phyloP scores from a whole-genome alignment of 1,140 invertebrate species.

The Acyrthosiphon pisum region DNA sequence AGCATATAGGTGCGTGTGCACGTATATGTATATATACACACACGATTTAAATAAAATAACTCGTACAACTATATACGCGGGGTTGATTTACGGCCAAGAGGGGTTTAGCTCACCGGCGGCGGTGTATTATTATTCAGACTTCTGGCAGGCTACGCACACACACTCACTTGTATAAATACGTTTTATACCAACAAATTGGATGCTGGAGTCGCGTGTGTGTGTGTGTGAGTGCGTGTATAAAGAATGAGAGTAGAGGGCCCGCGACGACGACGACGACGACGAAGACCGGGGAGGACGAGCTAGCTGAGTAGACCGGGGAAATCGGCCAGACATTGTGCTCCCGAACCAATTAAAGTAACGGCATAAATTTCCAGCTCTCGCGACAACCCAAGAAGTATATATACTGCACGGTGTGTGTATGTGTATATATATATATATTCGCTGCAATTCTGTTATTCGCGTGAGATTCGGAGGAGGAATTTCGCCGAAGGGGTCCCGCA shows the following conservation, averaged over 20 bases:
- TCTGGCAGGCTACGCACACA: not conserved
- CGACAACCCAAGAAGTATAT: conserved; percentile 47
- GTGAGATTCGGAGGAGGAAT: conserved; percentile 11
- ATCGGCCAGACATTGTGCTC: conserved; percentile 56
- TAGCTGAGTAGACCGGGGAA: conserved; percentile 27
- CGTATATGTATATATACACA: not conserved
- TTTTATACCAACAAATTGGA: conserved; percentile 53
- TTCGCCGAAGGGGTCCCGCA: conserved; percentile 22
- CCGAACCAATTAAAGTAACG: conserved; percentile 57
- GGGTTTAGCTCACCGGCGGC: conserved; percentile 19
- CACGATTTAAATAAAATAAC: conserved; percentile 44
- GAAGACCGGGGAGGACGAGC: not conserved
- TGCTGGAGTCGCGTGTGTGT: not conserved
- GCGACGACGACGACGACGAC: not conserved
- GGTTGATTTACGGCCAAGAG: conserved; percentile 30
- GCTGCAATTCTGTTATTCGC: not conserved
- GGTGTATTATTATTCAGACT: conserved; percentile 52
- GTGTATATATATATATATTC: not conserved
- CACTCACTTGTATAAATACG: not conserved
- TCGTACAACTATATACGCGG: not conserved
- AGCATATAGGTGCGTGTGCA: not conserved
- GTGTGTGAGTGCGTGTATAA: not conserved
- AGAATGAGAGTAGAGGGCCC: not conserved
- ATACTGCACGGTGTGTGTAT: not conserved
- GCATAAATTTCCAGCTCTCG: conserved; percentile 55